Base-by-base conservation (phyloP, 2,797 vertebrate species). In the Sternarchorhynchus goeldii region DNA sequence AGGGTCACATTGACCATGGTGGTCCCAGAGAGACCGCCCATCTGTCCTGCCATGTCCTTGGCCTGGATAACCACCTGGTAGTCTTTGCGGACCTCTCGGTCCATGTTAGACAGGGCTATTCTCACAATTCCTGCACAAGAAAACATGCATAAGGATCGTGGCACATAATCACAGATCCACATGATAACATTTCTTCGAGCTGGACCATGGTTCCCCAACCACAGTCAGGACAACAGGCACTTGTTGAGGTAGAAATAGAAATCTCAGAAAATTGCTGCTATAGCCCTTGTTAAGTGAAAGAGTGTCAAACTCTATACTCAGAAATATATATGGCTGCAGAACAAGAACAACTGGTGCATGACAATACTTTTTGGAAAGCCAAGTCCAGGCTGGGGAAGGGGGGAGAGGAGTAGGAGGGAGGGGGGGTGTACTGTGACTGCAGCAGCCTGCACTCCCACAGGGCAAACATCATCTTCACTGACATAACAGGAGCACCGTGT, bases 1-100 rank as follows among this genome's bases (percentile, higher is more conserved):
- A 95, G 85, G 0, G 93, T 95, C 87, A 95, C 93, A 82, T 95
- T 95, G 90, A 95, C 94, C 0, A 86, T 92, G 6, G 94, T 93
- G 25, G 94, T 95, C 4, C 94, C 95, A 50, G 95, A 95, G 18
- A 95, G 65, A 81, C 95, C 94, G 6, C 95, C 95, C 93, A 94
- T 95, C 87, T 95, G 95, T 41, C 95, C 95, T 5, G 94, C 94
- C 95, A 95, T 95, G 83, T 95, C 95, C 36, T 95, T 95, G 31
- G 95, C 95, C 81, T 95, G 94, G 82, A 95, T 95, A 55, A 95
- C 93, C 80, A 95, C 95, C 87, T 94, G 94, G 77, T 95, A 95
- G 4, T 93, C 89, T 14, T 94, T 94, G 29, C 91, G 88, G 34
- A 95, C 94, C 88, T 95, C 94, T 86, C 95, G 91, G 84, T 94